These are phyloP conservation scores for Oncopodura yosiiana DNA, from an alignment of 1,140 invertebrate species.

Conservation along the genomic window DNA sequence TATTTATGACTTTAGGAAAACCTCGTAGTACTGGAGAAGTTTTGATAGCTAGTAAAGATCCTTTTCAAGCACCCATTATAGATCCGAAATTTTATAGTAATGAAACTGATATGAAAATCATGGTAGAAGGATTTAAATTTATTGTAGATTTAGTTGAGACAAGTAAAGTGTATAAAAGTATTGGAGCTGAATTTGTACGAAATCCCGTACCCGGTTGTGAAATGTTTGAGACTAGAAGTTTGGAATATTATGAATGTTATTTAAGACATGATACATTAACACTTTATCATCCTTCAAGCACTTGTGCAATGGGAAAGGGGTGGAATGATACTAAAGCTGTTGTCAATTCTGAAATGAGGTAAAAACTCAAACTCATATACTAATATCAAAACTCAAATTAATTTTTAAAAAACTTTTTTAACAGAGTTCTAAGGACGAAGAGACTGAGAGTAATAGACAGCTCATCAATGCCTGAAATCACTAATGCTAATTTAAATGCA, in stretches of 20 bases:
- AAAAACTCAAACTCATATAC: background rate
- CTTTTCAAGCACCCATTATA: slow-evolving; percentile 54
- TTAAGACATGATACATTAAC: slow-evolving; percentile 12
- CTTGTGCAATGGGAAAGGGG: slow-evolving; percentile 20
- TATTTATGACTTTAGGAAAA: slow-evolving; percentile 9
- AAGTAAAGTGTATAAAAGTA: background rate
- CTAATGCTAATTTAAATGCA: slow-evolving; percentile 19
- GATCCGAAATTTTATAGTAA: slow-evolving; percentile 64
- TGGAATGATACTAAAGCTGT: slow-evolving; percentile 20
- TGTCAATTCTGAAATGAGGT: slow-evolving; percentile 24
- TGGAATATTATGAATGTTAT: slow-evolving; percentile 28
- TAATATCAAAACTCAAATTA: background rate
- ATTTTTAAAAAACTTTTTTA: background rate
- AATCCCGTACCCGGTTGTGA: slow-evolving; percentile 27
- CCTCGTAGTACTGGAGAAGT: slow-evolving; percentile 60
- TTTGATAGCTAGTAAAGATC: slow-evolving; percentile 51
- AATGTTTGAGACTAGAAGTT: slow-evolving; percentile 2
- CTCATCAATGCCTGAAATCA: slow-evolving; percentile 9
- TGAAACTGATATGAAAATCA: slow-evolving; percentile 48
- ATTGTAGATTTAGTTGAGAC: slow-evolving; percentile 15
- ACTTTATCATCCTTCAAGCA: slow-evolving; percentile 13
- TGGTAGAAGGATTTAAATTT: slow-evolving; percentile 42
- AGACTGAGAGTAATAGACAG: slow-evolving; percentile 20
- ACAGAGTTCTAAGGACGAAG: slow-evolving; percentile 9
- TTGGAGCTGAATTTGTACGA: slow-evolving; percentile 11